Evolutionary conservation across 2,797 vertebrate species (phyloP), one percentile per base, ranked within the genome.

Genomic region (Meriones psammophilus): DNA sequence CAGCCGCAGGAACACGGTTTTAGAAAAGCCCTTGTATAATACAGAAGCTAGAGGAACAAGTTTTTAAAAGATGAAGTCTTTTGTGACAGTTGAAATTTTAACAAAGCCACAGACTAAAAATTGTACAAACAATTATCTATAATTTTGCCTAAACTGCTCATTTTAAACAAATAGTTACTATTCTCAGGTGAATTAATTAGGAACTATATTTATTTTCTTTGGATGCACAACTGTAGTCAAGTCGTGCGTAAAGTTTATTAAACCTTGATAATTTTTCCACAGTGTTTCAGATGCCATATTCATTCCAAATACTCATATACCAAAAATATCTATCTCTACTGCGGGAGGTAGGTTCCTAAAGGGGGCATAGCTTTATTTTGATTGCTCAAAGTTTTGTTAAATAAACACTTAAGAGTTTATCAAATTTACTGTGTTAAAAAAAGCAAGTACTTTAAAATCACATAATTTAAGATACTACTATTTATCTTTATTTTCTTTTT

Each of bases 131-230:
- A 92, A 84, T 96, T 96, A 96, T 98, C 94, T 87, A 62, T 97
- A 95, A 79, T 68, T 76, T 97, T 74, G 94, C 92, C 50, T 95
- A 97, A 95, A 80, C 94, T 96, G 94, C 60, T 87, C 69, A 93
- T 97, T 98, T 97, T 96, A 92, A 74, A 97, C 95, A 96, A 97
- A 60, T 56, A 54, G 54, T 83, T 97, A 80, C 95, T 93, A 97
- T 97, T 98, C 97, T 95, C 97, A 98, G 93, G 91, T 98, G 97
- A 98, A 97, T 97, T 98, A 97, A 98, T 97, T 97, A 98, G 96
- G 89, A 96, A 95, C 96, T 97, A 97, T 97, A 97, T 98, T 98
- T 98, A 89, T 97, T 97, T 97, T 96, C 93, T 92, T 97, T 92
- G 81, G 77, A 85, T 95, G 89, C 92, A 95, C 87, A 95, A 97